Base-by-base conservation (phyloP, 2,797 vertebrate species). In the Lycodopsis pacificus region DNA sequence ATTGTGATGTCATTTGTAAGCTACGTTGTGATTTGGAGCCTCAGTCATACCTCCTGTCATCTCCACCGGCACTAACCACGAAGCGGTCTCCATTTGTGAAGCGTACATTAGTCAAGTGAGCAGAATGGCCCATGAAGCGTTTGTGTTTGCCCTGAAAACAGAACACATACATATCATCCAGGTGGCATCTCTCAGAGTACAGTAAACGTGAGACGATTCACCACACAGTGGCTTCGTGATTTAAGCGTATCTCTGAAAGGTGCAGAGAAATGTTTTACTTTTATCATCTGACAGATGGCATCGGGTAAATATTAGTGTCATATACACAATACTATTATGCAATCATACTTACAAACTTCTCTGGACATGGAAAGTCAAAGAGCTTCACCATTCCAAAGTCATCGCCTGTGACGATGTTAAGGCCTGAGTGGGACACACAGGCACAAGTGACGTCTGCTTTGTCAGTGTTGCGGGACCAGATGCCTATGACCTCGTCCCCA, bases 381-480 rank as follows among this genome's bases (percentile, higher is more conserved):
- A 99, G 95, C 91, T 99, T 99, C 76, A 99, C 97, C 97, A 99
- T 98, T 91, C 98, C 98, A 88, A 99, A 99, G 94, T 99, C 98
- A 88, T 99, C 98, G 46, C 98, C 98, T 40, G 98, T 98, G 64
- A 96, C 96, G 30, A 99, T 95, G 84, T 97, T 99, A 92, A 99
- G 96, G 93, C 98, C 98, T 19, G 98, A 99, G 90, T 99, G 97
- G 81, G 98, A 99, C 71, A 99, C 98, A 72, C 97, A 99, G 92
- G 98, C 97, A 92, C 98, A 99, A 82, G 95, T 99, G 81, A 99
- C 96, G 40, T 99, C 97, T 0, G 97, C 97, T 94, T 97, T 99
- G 89, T 99, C 98, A 0, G 97, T 93, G 71, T 98, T 98, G 73
- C 98, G 96, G 86, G 98, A 99, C 98, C 98, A 99, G 93, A 99